Evolutionary conservation across 2,797 vertebrate genomes (phyloP).

Genomic region (Lagocephalus sceleratus): DNA sequence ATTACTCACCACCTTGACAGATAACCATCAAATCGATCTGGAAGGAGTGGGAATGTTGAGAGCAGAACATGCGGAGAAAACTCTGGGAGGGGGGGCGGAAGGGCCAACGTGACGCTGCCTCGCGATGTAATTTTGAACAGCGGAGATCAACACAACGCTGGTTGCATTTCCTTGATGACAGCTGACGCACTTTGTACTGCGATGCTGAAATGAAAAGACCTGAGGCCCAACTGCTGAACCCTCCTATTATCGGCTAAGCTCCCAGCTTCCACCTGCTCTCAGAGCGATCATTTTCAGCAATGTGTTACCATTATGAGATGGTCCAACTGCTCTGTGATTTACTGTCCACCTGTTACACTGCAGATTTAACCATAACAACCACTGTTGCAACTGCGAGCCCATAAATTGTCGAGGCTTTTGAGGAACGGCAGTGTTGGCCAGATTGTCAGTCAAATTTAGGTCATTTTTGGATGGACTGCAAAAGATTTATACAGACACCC

Average conservation of each 20-base stretch:
- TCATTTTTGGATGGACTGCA: background rate
- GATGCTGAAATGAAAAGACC: conserved; percentile 42
- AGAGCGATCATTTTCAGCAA: conserved; percentile 42
- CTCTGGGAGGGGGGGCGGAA: conserved; percentile 9
- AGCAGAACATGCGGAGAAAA: conserved; percentile 40
- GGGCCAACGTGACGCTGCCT: conserved; percentile 18
- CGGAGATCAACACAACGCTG: conserved; percentile 19
- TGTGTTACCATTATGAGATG: background rate
- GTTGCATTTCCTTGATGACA: conserved; percentile 50
- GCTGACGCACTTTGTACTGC: conserved; percentile 36
- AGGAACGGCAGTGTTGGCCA: background rate
- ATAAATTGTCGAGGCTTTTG: conserved; percentile 13
- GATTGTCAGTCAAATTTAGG: background rate
- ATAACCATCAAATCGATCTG: conserved; percentile 72
- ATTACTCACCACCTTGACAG: conserved; percentile 75
- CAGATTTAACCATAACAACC: conserved; percentile 16
- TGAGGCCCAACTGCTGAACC: conserved; percentile 40
- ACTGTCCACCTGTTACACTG: conserved; percentile 35
- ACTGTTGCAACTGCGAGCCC: conserved; percentile 4
- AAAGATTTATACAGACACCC: no score
- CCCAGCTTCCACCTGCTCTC: conserved; percentile 46
- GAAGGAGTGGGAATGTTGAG: conserved; percentile 64
- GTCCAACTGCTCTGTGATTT: conserved; percentile 35
- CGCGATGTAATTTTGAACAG: background rate
- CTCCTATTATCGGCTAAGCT: conserved; percentile 52